Percentiles rank a stretch among this genome's conserved stretches.
Evolutionary conservation across 1,140 invertebrate genomes (phyloP).

Genomic region (Cyphomyrmex costatus): DNA sequence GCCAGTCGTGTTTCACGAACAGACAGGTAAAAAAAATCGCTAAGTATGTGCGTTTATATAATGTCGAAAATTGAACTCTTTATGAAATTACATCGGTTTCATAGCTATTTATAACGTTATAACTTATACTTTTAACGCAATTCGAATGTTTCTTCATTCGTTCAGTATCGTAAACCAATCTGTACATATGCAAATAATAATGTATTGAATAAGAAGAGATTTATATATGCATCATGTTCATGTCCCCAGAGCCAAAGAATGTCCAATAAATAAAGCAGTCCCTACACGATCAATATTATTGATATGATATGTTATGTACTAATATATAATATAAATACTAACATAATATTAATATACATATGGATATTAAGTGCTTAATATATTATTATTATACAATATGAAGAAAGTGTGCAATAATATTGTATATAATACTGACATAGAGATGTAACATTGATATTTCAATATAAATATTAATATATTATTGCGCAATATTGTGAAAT

Average conservation of each 20-base stretch:
- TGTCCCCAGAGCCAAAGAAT: background rate
- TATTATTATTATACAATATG: conserved; percentile 4
- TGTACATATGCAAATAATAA: conserved; percentile 68
- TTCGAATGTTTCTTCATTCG: conserved; percentile 17
- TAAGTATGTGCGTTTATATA: background rate
- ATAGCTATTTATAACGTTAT: background rate
- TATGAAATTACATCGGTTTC: conserved; percentile 7
- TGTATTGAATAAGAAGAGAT: conserved; percentile 54
- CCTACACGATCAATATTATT: conserved; percentile 15
- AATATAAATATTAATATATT: conserved; percentile 17
- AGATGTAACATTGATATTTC: background rate
- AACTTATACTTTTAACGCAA: conserved; percentile 26
- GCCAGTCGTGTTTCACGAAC: background rate
- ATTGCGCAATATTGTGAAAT: conserved; percentile 13
- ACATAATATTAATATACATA: background rate
- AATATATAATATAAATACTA: background rate
- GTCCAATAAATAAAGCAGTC: background rate
- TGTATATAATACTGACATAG: background rate
- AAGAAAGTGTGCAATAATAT: background rate
- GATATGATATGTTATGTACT: background rate
- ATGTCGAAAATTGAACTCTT: background rate
- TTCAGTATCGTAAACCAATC: background rate
- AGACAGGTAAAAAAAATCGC: background rate
- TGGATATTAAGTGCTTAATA: background rate
- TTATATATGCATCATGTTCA: conserved; percentile 27